Conservation (phyloP, 1,140 invertebrate species). For the Drosophila sulfurigaster region DNA sequence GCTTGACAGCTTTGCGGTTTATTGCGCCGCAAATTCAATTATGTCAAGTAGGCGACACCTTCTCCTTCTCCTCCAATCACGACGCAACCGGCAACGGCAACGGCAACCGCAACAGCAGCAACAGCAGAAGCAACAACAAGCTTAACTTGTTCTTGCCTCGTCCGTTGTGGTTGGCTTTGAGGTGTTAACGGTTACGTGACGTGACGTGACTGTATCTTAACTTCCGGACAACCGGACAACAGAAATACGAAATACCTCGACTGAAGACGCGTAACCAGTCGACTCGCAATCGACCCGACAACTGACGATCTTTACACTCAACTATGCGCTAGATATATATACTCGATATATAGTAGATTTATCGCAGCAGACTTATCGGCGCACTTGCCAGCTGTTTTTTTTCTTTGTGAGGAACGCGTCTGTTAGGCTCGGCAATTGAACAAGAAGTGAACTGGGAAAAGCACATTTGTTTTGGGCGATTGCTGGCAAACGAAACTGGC, state of each 20-base stretch:
- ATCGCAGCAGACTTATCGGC: neutral
- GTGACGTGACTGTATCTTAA: conserved; percentile 2
- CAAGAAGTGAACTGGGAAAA: conserved; percentile 61
- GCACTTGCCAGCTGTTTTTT: conserved; percentile 35
- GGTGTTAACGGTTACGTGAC: conserved; percentile 42
- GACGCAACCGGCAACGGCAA: conserved; percentile 17
- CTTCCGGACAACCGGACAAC: neutral
- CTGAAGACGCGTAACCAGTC: conserved; percentile 33
- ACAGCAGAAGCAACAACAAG: conserved; percentile 27
- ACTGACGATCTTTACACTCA: conserved; percentile 40
- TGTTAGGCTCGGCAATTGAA: conserved; percentile 62
- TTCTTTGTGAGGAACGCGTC: conserved; percentile 34
- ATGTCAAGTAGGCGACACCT: conserved; percentile 17
- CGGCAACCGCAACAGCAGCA: conserved; percentile 1
- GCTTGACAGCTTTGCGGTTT: conserved; percentile 17
- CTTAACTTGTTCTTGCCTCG: conserved; percentile 61
- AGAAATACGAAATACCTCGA: conserved; percentile 11
- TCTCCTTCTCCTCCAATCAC: conserved; percentile 14
- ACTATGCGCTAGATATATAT: neutral
- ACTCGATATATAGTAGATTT: conserved; percentile 9
- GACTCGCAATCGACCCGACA: conserved; percentile 20
- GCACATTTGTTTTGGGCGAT: conserved; percentile 65
- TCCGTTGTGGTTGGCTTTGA: neutral
- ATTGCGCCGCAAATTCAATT: conserved; percentile 47
- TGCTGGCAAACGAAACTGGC: conserved; percentile 20